Evolutionary conservation across 2,888 invertebrate species (phyloP).

Genomic region (Aphidoletes aphidimyza): DNA sequence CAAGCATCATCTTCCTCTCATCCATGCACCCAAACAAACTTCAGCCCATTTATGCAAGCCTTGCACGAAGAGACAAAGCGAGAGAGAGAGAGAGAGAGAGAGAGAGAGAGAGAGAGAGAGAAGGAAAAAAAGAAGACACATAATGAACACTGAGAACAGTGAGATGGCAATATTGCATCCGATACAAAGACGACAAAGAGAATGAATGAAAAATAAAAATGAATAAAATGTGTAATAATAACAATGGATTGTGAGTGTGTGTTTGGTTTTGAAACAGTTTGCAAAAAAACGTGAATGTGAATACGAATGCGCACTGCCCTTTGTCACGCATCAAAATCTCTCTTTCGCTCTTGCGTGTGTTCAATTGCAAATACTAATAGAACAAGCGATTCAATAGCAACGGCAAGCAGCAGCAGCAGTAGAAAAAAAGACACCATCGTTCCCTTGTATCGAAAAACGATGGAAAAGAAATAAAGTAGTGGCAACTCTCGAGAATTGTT

Average conservation of each 20-base stretch:
- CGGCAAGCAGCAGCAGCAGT: no score
- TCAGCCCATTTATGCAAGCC: no score
- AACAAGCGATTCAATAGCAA: no score
- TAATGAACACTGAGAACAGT: background rate
- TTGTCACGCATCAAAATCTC: conserved; percentile 13
- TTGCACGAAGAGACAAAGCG: no score
- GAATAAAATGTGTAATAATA: conserved; percentile 30
- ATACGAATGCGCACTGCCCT: conserved; percentile 12
- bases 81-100: no score
- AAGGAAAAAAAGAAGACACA: no score
- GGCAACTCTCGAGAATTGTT: background rate
- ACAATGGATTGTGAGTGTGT: background rate
- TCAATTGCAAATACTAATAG: no score
- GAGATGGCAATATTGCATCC: background rate
- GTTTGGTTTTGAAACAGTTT: background rate
- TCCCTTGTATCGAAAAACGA: background rate
- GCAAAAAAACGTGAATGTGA: no score
- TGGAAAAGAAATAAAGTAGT: background rate
- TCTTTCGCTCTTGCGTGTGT: background rate
- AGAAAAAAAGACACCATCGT: no score
- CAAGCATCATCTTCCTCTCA: background rate
- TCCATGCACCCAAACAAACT: background rate
- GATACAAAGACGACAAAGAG: no score
- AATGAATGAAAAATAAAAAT: background rate
- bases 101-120: no score